These are phyloP conservation scores for Brachypterus glaber DNA, from an alignment of 2,888 invertebrate species.

Conservation along the genomic window DNA sequence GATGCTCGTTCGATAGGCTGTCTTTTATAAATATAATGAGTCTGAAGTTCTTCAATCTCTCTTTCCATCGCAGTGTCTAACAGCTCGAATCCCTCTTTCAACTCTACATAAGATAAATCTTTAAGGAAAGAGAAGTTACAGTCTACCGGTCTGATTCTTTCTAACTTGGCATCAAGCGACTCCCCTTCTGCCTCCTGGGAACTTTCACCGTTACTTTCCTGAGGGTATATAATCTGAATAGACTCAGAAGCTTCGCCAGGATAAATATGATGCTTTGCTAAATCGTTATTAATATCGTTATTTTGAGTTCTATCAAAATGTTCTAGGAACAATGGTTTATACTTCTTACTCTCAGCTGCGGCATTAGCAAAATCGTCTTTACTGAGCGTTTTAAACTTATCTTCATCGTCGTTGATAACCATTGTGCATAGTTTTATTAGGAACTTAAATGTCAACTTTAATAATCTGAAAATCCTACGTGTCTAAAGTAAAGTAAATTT, in stretches of 20 bases:
- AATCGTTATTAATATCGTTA: neutral
- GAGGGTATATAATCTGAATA: neutral
- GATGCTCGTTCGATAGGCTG: constrained; percentile 82
- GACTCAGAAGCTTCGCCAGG: constrained; percentile 1
- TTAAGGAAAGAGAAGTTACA: constrained; percentile 27
- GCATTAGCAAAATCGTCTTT: constrained; percentile 79
- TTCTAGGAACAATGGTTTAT: constrained; percentile 87
- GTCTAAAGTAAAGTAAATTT: no score
- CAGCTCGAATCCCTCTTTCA: constrained; percentile 81
- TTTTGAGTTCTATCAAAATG: constrained; percentile 80
- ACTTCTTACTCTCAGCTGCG: constrained; percentile 70
- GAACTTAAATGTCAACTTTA: no score
- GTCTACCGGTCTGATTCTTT: constrained; percentile 24
- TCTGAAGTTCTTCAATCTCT: constrained; percentile 90
- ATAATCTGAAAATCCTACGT: no score
- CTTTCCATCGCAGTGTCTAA: constrained; percentile 97
- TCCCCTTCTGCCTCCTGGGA: constrained; percentile 9
- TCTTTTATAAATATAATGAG: constrained; percentile 90
- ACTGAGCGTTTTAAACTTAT: constrained; percentile 39
- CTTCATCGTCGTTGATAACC: constrained; percentile 78
- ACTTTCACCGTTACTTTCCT: neutral
- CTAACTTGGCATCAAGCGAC: constrained; percentile 24
- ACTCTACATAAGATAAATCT: constrained; percentile 52
- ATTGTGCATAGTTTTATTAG: constrained; percentile 91
- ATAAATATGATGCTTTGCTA: constrained; percentile 1